phyloP scores from a whole-genome alignment of 2,113 vertebrate genomes.

The Ailuropoda melanoleuca region DNA sequence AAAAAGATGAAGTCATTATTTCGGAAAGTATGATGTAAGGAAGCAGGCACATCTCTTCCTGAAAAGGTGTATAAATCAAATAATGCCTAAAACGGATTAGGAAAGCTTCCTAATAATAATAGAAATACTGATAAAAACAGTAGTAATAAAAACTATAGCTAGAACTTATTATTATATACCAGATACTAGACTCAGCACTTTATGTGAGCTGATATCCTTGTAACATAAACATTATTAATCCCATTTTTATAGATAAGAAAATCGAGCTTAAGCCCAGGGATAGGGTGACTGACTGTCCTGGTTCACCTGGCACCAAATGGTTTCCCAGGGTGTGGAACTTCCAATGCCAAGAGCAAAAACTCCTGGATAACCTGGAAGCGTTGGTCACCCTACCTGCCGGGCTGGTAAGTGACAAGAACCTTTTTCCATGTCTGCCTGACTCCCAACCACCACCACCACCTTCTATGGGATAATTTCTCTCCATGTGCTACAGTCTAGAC shows the following conservation, averaged over 20 bases:
- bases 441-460: too few species aligned
- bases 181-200: not conserved
- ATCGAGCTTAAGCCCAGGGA: not conserved
- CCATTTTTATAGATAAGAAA: not conserved
- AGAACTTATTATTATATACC: not conserved
- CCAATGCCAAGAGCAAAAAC: not conserved
- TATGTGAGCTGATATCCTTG: not conserved
- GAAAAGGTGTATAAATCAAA: conserved; percentile 35
- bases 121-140: not conserved
- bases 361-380: not conserved
- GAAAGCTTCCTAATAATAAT: not conserved
- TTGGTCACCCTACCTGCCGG: too few species aligned
- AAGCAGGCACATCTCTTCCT: not conserved
- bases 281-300: not conserved
- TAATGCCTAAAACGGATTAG: not conserved
- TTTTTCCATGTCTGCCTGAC: not conserved
- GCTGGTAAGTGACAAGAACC: not conserved
- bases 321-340: too few species aligned
- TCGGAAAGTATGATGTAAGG: conserved; percentile 34
- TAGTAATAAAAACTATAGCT: not conserved
- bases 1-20: conserved; percentile 62
- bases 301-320: not conserved
- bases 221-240: not conserved
- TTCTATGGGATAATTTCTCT: not conserved
- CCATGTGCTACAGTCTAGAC: not conserved